Percentiles rank a stretch among this genome's conserved stretches.
These are phyloP conservation scores for Rhyacophila brunnea DNA, from an alignment of 1,140 invertebrate genomes.

Conservation along the genomic window DNA sequence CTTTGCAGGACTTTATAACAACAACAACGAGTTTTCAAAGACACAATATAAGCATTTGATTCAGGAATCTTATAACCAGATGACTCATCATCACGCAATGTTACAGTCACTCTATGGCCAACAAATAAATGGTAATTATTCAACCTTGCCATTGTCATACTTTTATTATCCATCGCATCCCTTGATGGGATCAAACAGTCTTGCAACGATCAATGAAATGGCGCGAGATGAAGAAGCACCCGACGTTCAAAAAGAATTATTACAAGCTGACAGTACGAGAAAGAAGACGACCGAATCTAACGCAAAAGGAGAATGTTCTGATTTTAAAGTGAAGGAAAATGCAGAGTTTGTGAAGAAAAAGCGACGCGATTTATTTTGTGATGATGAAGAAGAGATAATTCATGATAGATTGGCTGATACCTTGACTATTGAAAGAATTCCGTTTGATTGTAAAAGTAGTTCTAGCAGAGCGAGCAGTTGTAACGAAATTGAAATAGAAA, in stretches of 20 bases:
- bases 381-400: constrained; percentile 11
- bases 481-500: constrained; percentile 54
- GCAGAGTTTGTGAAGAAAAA: constrained; percentile 26
- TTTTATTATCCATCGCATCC: constrained; percentile 53
- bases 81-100: constrained; percentile 48
- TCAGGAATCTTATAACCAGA: constrained; percentile 41
- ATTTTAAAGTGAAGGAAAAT: constrained; percentile 22
- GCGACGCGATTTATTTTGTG: constrained; percentile 18
- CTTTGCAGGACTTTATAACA: constrained; percentile 51
- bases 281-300: constrained; percentile 11
- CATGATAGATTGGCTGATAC: constrained; percentile 1
- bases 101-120: constrained; percentile 50
- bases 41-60: constrained; percentile 52
- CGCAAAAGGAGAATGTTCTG: constrained; percentile 4
- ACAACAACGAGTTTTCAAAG: constrained; percentile 48
- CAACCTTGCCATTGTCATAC: constrained; percentile 47
- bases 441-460: constrained; percentile 38
- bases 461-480: constrained; percentile 53
- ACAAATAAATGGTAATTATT: constrained; percentile 49
- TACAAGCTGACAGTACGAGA: constrained; percentile 21
- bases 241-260: constrained; percentile 23
- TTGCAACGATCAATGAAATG: constrained; percentile 33
- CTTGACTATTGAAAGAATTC: constrained; percentile 23
- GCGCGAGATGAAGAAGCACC: constrained; percentile 21
- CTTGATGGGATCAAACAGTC: constrained; percentile 43